These are phyloP conservation scores for Chironomus striatipennis DNA, from an alignment of 1,140 invertebrate species.

Conservation along the genomic window DNA sequence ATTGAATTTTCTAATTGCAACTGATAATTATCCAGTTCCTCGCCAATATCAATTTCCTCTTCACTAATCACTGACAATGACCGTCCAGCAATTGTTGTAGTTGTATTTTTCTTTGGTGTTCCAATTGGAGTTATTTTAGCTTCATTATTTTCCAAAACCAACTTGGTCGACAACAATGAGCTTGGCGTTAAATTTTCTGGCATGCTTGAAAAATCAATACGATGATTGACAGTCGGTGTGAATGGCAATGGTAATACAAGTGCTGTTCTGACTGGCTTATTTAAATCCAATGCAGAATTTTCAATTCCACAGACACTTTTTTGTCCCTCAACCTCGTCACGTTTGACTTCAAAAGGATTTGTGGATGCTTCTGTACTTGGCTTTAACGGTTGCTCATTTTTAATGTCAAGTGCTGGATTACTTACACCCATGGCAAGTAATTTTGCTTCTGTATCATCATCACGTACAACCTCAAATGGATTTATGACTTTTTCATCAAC, in stretches of 20 bases:
- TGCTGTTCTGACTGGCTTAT: conserved; percentile 29
- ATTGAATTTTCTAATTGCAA: conserved; percentile 40
- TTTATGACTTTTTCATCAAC: conserved; percentile 38
- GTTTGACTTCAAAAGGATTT: conserved; percentile 38
- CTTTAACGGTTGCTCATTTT: neutral
- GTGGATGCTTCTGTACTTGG: conserved; percentile 26
- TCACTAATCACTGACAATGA: conserved; percentile 36
- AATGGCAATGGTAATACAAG: conserved; percentile 36
- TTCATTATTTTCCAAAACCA: conserved; percentile 32
- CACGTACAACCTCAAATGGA: conserved; percentile 35
- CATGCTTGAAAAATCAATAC: conserved; percentile 37
- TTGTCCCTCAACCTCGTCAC: neutral
- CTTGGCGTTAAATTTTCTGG: conserved; percentile 32
- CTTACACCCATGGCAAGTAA: neutral
- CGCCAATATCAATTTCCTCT: conserved; percentile 38
- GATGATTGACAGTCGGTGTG: conserved; percentile 35
- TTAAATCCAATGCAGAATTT: conserved; percentile 31
- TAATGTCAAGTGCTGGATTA: conserved; percentile 35
- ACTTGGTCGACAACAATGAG: conserved; percentile 35
- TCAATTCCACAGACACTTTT: conserved; percentile 30
- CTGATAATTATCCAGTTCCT: conserved; percentile 39
- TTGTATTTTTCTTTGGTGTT: conserved; percentile 27
- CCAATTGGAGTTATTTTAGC: neutral
- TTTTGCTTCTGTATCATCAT: conserved; percentile 3
- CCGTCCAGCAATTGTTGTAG: neutral